These are phyloP conservation scores for Hippopotamyrus pictus DNA, from an alignment of 2,797 vertebrate genomes.

Conservation along the genomic window DNA sequence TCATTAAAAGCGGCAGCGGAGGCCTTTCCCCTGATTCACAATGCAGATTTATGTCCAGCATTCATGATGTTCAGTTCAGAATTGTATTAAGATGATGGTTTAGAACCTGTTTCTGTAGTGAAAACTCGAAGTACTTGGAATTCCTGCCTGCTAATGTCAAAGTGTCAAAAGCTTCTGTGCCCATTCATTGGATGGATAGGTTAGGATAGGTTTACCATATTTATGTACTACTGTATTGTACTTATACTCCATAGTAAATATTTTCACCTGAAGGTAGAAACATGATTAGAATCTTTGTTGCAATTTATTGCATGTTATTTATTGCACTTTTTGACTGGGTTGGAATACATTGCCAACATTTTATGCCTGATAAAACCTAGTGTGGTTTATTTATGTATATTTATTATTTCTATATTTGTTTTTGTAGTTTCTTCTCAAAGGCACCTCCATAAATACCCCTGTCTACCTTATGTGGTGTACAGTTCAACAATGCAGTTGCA, in stretches of 20 bases:
- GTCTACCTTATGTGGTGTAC: neutral
- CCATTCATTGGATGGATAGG: neutral
- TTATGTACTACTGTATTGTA: neutral
- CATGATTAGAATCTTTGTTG: neutral
- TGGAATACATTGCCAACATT: neutral
- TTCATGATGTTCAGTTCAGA: neutral
- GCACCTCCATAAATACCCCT: neutral
- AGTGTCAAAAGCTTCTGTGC: neutral
- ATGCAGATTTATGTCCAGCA: neutral
- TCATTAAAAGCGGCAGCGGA: neutral
- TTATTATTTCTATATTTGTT: neutral
- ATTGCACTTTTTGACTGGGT: neutral
- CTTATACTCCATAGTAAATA: neutral
- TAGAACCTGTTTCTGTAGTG: neutral
- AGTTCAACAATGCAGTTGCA: neutral
- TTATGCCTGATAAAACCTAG: neutral
- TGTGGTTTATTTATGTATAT: neutral
- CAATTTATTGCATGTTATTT: neutral
- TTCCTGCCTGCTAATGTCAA: neutral
- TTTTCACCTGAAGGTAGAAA: neutral
- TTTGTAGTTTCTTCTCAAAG: neutral
- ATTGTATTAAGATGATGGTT: neutral
- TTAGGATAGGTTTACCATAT: neutral
- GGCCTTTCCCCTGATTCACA: neutral
- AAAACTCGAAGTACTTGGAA: neutral